Evolutionary conservation across 23 tunicate genomes (phyloP).

Genomic region (Phallusia fumigata): DNA sequence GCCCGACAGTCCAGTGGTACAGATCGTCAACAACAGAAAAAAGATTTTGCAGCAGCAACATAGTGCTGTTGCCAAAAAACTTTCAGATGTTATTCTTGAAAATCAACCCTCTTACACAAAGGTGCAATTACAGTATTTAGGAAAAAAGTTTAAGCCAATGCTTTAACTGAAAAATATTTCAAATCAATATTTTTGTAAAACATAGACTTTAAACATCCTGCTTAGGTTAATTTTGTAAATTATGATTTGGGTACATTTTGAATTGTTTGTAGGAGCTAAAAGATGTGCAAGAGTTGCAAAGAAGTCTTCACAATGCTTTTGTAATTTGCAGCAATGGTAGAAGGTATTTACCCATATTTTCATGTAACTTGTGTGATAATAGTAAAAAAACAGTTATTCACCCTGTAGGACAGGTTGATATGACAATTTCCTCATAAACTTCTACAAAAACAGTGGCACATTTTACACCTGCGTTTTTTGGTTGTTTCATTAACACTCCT

Average conservation of each 20-base stretch:
- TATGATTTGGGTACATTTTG: neutral
- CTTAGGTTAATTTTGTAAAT: no score
- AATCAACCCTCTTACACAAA: constrained; percentile 86
- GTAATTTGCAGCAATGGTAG: constrained; percentile 64
- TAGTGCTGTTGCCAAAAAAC: constrained; percentile 70
- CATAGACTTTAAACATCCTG: no score
- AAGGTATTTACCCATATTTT: constrained; percentile 20
- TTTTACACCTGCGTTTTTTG: no score
- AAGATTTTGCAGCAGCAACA: constrained; percentile 41
- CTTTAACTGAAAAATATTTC: no score
- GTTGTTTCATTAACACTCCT: no score
- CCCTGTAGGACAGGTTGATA: no score
- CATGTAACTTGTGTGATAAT: no score
- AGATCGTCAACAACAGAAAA: constrained; percentile 33
- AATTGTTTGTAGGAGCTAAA: constrained; percentile 45
- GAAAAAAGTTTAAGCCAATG: no score
- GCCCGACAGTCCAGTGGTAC: constrained; percentile 28
- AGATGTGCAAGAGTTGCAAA: constrained; percentile 71
- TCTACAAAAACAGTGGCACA: no score
- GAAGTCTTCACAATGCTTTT: constrained; percentile 58
- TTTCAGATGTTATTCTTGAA: constrained; percentile 79
- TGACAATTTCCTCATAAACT: no score
- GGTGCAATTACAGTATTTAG: neutral
- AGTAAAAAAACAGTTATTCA: no score
- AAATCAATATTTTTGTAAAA: no score